Evolutionary conservation across 2,113 vertebrate species (phyloP).

Genomic region (Probosciger aterrimus): DNA sequence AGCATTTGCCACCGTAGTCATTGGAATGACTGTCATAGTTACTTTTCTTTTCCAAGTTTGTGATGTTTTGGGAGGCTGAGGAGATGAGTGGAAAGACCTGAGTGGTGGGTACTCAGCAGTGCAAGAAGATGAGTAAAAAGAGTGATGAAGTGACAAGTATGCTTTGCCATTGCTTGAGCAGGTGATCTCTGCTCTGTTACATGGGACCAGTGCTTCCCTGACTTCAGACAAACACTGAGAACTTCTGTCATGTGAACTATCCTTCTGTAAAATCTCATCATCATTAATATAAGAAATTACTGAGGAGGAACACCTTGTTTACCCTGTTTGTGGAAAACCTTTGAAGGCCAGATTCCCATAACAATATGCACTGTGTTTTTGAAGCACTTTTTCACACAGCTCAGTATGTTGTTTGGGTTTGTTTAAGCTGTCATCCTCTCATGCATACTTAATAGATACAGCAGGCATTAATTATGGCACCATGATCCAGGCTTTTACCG

Average conservation of each 20-base stretch:
- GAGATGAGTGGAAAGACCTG: not conserved
- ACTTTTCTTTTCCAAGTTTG: not conserved
- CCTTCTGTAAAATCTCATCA: not conserved
- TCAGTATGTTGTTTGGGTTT: fast-evolving
- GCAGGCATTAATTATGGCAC: not conserved
- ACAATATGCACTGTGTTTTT: not conserved
- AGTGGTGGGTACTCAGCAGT: not conserved
- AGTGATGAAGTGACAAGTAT: not conserved
- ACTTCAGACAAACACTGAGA: not conserved
- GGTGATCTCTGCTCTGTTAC: not conserved
- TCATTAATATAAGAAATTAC: not conserved
- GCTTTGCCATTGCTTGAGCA: not conserved
- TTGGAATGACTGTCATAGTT: not conserved
- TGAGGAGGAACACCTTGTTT: not conserved
- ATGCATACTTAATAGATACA: not conserved
- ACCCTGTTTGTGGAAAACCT: not conserved
- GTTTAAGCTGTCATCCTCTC: not conserved
- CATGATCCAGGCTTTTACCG: not conserved
- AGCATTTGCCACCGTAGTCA: not conserved
- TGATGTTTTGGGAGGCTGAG: not conserved
- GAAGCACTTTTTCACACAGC: not conserved
- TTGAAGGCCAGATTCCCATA: not conserved
- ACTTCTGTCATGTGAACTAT: not conserved
- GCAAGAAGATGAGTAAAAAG: not conserved
- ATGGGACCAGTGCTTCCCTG: not conserved